A percentile compares a stretch with the other conserved stretches of the same genome.
phyloP scores from a whole-genome alignment of 2,797 vertebrate genomes.

The Mormyrus hasselquistii region DNA sequence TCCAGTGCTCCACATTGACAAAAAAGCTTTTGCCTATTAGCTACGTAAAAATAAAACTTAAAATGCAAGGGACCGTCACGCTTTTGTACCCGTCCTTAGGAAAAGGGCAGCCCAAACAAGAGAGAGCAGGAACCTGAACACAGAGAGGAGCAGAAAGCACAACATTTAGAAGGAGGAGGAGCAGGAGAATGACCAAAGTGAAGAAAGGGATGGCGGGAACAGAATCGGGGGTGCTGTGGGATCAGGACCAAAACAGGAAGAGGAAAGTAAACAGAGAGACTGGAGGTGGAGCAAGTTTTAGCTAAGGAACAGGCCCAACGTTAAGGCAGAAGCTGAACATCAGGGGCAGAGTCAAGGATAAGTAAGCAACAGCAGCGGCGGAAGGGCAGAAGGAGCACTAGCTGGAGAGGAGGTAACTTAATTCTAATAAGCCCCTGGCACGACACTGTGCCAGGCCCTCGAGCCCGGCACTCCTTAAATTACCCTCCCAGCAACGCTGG shows the following conservation, averaged over 20 bases:
- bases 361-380: neutral
- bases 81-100: neutral
- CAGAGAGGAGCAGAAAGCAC: neutral
- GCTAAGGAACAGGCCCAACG: neutral
- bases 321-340: neutral
- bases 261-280: neutral
- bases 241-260: neutral
- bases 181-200: neutral
- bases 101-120: neutral
- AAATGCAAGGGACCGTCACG: neutral
- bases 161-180: neutral
- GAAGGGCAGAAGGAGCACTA: neutral
- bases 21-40: neutral
- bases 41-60: neutral
- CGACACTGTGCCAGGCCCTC: neutral
- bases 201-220: neutral
- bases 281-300: neutral
- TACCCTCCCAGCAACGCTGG: neutral
- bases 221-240: neutral
- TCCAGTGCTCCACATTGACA: neutral
- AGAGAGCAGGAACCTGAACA: neutral
- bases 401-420: neutral
- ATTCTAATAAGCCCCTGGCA: conserved; percentile 9
- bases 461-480: conserved; percentile 3
- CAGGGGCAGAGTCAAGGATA: neutral